Evolutionary conservation across 2,888 invertebrate genomes (phyloP), one percentile per base, ranked within the genome.

Genomic region (Dicyrtoma fusca): DNA sequence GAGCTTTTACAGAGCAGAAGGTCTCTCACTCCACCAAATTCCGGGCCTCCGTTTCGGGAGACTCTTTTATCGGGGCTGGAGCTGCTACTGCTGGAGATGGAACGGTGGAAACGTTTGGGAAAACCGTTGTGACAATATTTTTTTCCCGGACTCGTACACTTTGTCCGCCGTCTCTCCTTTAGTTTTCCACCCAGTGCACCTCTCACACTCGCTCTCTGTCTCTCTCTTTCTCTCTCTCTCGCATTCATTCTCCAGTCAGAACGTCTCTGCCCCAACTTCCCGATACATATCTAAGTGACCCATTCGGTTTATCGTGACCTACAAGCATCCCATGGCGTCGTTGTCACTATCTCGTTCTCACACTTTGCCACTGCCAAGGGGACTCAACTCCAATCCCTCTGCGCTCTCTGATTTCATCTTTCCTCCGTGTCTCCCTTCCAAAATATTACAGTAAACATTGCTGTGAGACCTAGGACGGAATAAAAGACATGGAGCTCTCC

Each of bases 221-320:
- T 11, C 17, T 45, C 63, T 44, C 44, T 61, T 42, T 61, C 19
- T 34, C 13, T 34, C 17, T 61, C 17, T 61, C 42, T 19, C 44
- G 14, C 59, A 42, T 44, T 44, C 45, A 21, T 45, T 63, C 45
- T 19, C 49, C 14, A 49, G 49, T 17, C 17, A 6, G 3, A 11
- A 17, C 49, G 14, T 49, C 34, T 34, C 72, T 49, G 25, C 66
- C 53, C 65, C 53, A 49, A 51, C 66, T 62, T 34, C 62, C 55
- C 53, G 68, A 73, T 73, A 73, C 69, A 68, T 63, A 73, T 73
- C 72, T 63, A 73, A 73, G 68, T 73, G 68, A 73, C 72, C 72
- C 63, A 51, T 64, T 61, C 47, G 69, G 45, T 61, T 69, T 69
- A 69, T 69, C 69, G 69, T 62, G 62, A 69, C 69, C 69, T 69